Conservation (phyloP, 2,113 vertebrate species). For the Microcebus griseorufus region DNA sequence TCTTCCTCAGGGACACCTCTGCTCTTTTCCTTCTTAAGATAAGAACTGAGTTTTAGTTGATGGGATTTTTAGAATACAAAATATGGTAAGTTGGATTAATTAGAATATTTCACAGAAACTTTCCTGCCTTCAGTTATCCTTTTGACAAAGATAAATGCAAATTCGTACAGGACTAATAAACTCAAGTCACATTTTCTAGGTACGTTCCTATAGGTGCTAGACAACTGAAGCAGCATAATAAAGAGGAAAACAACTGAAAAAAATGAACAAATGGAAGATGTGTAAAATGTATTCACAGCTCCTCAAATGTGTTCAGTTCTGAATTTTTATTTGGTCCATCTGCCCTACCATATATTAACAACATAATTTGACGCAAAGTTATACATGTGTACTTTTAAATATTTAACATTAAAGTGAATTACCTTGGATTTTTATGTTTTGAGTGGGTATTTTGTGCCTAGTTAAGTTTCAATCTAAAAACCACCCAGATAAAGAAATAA, state of each 20-base stretch:
- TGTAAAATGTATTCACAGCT: slow-evolving; percentile 10
- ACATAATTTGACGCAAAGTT: background rate
- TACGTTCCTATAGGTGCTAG: slow-evolving; percentile 60
- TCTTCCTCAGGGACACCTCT: slow-evolving; percentile 49
- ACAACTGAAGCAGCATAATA: slow-evolving; percentile 32
- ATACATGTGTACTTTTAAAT: background rate
- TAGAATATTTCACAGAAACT: slow-evolving; percentile 69
- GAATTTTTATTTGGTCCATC: slow-evolving; percentile 61
- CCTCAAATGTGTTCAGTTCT: slow-evolving; percentile 43
- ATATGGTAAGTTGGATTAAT: slow-evolving; percentile 68
- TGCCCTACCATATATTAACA: slow-evolving; percentile 37
- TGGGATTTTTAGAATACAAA: slow-evolving; percentile 67
- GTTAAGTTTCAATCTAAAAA: background rate
- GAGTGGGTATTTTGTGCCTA: background rate
- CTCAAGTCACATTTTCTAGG: slow-evolving; percentile 61
- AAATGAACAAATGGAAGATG: slow-evolving; percentile 46
- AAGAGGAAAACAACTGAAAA: slow-evolving; percentile 27
- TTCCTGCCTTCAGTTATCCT: slow-evolving; percentile 60
- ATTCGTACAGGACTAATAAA: slow-evolving; percentile 69
- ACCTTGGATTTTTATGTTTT: background rate
- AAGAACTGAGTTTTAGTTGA: slow-evolving; percentile 57
- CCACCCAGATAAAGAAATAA: background rate
- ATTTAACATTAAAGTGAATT: slow-evolving; percentile 28
- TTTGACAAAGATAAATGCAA: slow-evolving; percentile 75
- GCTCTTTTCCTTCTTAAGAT: slow-evolving; percentile 51